Evolutionary conservation across 2,888 invertebrate genomes (phyloP).

Genomic region (Lepidochitona cinerea): DNA sequence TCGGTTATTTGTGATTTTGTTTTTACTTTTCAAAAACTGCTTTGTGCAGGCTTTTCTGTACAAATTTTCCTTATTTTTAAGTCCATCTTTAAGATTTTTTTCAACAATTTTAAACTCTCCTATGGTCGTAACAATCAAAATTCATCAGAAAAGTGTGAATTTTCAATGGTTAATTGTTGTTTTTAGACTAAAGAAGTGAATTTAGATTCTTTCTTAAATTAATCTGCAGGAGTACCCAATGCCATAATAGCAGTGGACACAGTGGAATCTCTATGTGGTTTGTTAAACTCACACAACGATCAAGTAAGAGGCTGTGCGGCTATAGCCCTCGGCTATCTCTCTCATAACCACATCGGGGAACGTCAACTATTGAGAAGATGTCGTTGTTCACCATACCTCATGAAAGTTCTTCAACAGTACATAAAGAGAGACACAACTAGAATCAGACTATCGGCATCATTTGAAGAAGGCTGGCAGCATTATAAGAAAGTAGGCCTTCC

Average conservation of each 20-base stretch:
- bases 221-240: constrained; percentile 62
- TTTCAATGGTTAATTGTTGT: too few species aligned
- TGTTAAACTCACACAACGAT: constrained; percentile 53
- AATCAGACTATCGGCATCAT: constrained; percentile 57
- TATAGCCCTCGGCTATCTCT: constrained; percentile 68
- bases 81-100: too few species aligned
- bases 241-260: constrained; percentile 67
- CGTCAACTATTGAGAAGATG: constrained; percentile 68
- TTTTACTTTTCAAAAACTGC: too few species aligned
- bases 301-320: constrained; percentile 66
- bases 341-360: constrained; percentile 64
- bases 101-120: too few species aligned
- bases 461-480: constrained; percentile 67
- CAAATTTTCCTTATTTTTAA: too few species aligned
- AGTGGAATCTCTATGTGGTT: constrained; percentile 55
- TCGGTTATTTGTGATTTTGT: too few species aligned
- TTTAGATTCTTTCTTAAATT: too few species aligned
- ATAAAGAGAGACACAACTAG: constrained; percentile 61
- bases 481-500: constrained; percentile 65
- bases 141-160: too few species aligned
- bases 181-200: too few species aligned
- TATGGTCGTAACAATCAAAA: too few species aligned
- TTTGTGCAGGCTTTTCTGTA: too few species aligned
- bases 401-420: constrained; percentile 62
- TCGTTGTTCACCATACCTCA: constrained; percentile 62